Base-by-base conservation (phyloP, 1,140 invertebrate species). In the Zaprionus davidi region DNA sequence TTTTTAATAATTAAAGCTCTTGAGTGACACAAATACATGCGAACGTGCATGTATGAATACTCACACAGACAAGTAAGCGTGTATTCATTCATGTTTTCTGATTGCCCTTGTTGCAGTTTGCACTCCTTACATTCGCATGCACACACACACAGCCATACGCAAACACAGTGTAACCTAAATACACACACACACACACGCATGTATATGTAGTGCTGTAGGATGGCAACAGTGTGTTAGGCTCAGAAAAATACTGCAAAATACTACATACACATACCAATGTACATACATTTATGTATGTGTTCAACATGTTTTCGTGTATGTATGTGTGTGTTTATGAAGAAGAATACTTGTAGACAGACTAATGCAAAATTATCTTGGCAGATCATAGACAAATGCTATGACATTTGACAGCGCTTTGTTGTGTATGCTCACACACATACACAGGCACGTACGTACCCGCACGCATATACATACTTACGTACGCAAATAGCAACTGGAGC, bases 1-100 rank as follows among this genome's bases (percentile, higher is more conserved):
- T 24, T 51, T 51, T 51, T 24, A 51, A 51, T 51, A 24, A 51
- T 51, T 51, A 12, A 24, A 24, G 46, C 46, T 13, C 9, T 22
- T 11, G 12, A 3, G 5, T 51, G 11, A 24, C 5, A 24, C 46
- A 5, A 51, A 51, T 51, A 51, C 46, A 51, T 51, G 41, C 15
- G 17, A 46, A 24, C 46, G 13, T 53, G 22, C 28, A 22, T 28
- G 13, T n/a, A 49, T 49, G 5, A 3, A 38, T 44, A 38, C 12
- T 5, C 41, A 13, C 20, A 51, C 46, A 51, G 9, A 3, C 46
- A 24, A 20, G n/a, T 51, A 22, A 5, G 11, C 11, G 17, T 49
- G 56, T 80, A 59, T 83, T 80, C 81, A 80, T 82, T 83, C 81
- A 82, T 82, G 67, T 72, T 83, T 79, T 68, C 57, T 57, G 78